Percentiles rank a stretch among this genome's conserved stretches.
Evolutionary conservation across 2,888 invertebrate species (phyloP).

Genomic region (Geophilus truncorum): DNA sequence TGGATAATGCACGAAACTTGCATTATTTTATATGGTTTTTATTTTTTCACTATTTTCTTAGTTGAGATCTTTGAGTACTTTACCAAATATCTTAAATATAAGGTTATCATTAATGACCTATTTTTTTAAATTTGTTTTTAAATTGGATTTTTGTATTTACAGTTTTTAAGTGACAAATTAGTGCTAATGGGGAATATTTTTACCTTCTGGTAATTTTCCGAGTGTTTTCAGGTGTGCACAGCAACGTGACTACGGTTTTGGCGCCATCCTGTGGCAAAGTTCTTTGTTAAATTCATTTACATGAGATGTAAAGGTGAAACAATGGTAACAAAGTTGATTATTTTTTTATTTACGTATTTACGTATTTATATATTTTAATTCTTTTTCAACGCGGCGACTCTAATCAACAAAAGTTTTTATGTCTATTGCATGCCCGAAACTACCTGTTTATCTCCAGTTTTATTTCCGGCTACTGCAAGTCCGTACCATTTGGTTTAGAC

Average conservation of each 20-base stretch:
- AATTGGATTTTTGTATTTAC: not conserved
- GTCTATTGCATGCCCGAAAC: not conserved
- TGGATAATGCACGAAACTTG: not conserved
- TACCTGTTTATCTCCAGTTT: not conserved
- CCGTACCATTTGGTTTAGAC: not conserved
- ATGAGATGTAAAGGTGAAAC: not conserved
- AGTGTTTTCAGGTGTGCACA: not conserved
- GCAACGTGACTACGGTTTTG: not conserved
- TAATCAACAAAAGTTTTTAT: constrained; percentile 5
- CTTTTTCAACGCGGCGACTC: not conserved
- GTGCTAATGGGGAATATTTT: not conserved
- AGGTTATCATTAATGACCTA: no score
- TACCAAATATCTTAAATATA: no score
- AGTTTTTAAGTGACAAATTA: no score
- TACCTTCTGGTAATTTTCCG: not conserved
- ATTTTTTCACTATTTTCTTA: not conserved
- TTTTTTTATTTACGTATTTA: no score
- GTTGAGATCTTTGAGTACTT: no score
- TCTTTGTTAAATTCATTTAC: not conserved
- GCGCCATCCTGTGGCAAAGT: constrained; percentile 28
- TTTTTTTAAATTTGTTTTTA: no score
- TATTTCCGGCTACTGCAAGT: constrained; percentile 13
- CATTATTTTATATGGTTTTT: not conserved
- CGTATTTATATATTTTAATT: no score
- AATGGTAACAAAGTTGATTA: not conserved